Conservation (phyloP, 2,888 invertebrate species). For the Cheilosia urbana region DNA sequence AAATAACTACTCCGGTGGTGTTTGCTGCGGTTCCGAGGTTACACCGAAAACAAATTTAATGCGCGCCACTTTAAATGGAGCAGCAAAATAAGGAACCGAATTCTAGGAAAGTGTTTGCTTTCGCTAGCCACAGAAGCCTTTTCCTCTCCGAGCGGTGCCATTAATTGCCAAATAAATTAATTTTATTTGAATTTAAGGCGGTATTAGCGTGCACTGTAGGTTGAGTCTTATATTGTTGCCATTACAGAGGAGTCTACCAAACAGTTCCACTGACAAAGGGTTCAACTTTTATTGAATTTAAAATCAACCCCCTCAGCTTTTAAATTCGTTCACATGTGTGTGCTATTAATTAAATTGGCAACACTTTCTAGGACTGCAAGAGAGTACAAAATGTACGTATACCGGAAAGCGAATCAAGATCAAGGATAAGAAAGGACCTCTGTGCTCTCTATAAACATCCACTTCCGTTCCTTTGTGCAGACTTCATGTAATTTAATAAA, state of each 20-base stretch:
- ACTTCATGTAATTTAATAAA: slow-evolving; percentile 68
- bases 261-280: background rate
- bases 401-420: slow-evolving; percentile 67
- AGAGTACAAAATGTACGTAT: slow-evolving; percentile 44
- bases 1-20: slow-evolving; percentile 20
- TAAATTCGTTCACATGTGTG: slow-evolving; percentile 3
- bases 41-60: slow-evolving; percentile 49
- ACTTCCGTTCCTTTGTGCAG: slow-evolving; percentile 48
- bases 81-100: slow-evolving; percentile 18
- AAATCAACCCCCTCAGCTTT: slow-evolving; percentile 9
- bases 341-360: slow-evolving; percentile 61
- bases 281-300: slow-evolving; percentile 41
- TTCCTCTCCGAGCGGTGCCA: slow-evolving; percentile 1
- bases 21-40: slow-evolving; percentile 22
- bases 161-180: slow-evolving; percentile 72
- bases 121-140: slow-evolving; percentile 1
- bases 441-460: slow-evolving; percentile 25
- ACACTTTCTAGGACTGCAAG: slow-evolving; percentile 8
- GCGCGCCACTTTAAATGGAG: slow-evolving; percentile 9
- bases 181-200: slow-evolving; percentile 67
- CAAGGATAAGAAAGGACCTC: slow-evolving; percentile 61
- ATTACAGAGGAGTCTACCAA: background rate
- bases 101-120: slow-evolving; percentile 19
- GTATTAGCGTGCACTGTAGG: slow-evolving; percentile 39
- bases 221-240: slow-evolving; percentile 20